A percentile compares a stretch with the other conserved stretches of the same genome.
These are phyloP conservation scores for Choreutis nemorana DNA, from an alignment of 2,888 invertebrate species.

Conservation along the genomic window DNA sequence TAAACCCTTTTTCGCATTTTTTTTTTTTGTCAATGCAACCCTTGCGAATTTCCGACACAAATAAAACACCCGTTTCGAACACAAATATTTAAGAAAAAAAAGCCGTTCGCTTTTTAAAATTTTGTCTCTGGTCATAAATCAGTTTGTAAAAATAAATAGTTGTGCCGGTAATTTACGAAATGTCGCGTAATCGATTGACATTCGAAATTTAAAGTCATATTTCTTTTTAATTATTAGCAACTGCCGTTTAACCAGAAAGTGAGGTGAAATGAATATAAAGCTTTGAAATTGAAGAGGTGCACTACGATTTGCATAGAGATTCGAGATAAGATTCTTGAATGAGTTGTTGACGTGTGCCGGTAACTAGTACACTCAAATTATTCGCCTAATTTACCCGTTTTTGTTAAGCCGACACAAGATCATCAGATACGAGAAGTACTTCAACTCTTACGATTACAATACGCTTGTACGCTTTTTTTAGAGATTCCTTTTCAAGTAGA, in stretches of 20 bases:
- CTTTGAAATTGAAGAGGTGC: neutral
- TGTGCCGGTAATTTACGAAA: conserved; percentile 45
- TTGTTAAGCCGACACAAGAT: conserved; percentile 35
- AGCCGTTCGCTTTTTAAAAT: conserved; percentile 37
- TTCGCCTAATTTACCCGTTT: conserved; percentile 42
- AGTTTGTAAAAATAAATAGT: conserved; percentile 47
- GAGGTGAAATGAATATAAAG: neutral
- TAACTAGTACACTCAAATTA: conserved; percentile 36
- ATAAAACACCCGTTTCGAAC: conserved; percentile 61
- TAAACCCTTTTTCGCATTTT: conserved; percentile 46
- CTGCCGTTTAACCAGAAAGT: neutral
- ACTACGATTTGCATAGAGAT: conserved; percentile 16
- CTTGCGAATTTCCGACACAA: conserved; percentile 59
- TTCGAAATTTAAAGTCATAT: conserved; percentile 14
- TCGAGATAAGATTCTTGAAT: conserved; percentile 42
- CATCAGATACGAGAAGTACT: conserved; percentile 38
- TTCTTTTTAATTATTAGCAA: too few relatives aligned
- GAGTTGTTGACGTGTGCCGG: conserved; percentile 39
- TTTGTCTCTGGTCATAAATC: conserved; percentile 60
- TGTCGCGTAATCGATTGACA: conserved; percentile 43
- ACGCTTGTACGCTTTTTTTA: neutral
- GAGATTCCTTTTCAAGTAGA: neutral
- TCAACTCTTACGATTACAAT: conserved; percentile 15
- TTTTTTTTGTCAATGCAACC: conserved; percentile 51
- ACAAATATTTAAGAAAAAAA: conserved; percentile 61